phyloP scores from a whole-genome alignment of 2,888 invertebrate genomes.

The Chloromyia formosa region DNA sequence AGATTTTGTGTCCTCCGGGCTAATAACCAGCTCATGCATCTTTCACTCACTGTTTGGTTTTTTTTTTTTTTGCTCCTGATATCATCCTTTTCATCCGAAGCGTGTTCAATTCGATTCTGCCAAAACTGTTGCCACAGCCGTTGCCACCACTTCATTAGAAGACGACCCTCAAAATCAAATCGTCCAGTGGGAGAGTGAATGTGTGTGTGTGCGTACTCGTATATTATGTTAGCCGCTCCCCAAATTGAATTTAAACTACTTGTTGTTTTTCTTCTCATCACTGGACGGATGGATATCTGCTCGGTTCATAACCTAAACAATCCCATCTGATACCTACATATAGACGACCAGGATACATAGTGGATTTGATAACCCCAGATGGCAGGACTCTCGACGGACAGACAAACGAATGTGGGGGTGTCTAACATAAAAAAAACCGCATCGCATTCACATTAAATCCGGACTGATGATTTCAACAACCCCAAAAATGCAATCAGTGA shows the following conservation, averaged over 20 bases:
- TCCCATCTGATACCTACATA: neutral
- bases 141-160: slow-evolving; percentile 40
- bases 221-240: neutral
- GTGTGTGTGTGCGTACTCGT: too few species aligned
- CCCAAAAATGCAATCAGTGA: slow-evolving; percentile 40
- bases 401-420: neutral
- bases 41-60: too few species aligned
- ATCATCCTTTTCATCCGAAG: too few species aligned
- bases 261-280: neutral
- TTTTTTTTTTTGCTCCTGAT: too few species aligned
- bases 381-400: neutral
- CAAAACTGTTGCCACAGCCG: slow-evolving; percentile 6
- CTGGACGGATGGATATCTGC: neutral
- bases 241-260: slow-evolving; percentile 39
- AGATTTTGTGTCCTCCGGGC: too few species aligned
- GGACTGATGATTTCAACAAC: slow-evolving; percentile 34
- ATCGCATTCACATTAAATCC: slow-evolving; percentile 38
- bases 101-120: too few species aligned
- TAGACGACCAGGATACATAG: neutral
- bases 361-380: neutral
- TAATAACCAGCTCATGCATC: too few species aligned
- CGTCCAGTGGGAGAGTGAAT: neutral
- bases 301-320: neutral
- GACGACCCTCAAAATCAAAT: slow-evolving; percentile 29
- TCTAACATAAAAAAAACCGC: slow-evolving; percentile 4